Conservation (phyloP, 2,888 invertebrate genomes). For the Serripes groenlandicus region DNA sequence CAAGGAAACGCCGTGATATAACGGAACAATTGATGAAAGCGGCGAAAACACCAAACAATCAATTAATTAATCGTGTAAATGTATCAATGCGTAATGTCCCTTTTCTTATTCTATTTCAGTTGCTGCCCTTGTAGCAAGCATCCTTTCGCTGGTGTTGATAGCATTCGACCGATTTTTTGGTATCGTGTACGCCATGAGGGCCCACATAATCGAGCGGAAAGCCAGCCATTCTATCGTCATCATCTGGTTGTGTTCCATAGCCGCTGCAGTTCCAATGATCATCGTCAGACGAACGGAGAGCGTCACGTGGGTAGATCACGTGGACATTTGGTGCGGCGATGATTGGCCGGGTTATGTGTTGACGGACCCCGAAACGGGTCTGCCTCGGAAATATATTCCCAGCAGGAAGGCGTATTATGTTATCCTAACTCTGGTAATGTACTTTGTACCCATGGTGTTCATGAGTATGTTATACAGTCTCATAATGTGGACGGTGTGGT, state of each 20-base stretch:
- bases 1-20: too few species aligned
- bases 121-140: constrained; percentile 91
- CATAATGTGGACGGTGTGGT: constrained; percentile 90
- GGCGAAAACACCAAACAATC: too few species aligned
- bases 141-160: constrained; percentile 92
- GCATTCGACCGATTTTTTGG: constrained; percentile 94
- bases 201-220: constrained; percentile 90
- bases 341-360: constrained; percentile 75
- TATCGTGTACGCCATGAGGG: constrained; percentile 91
- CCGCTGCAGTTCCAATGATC: constrained; percentile 88
- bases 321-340: constrained; percentile 92
- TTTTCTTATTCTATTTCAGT: too few species aligned
- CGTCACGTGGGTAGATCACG: constrained; percentile 91
- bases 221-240: constrained; percentile 89
- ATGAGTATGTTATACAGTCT: constrained; percentile 92
- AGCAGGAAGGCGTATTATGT: constrained; percentile 92
- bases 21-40: too few species aligned
- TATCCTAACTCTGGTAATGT: constrained; percentile 91
- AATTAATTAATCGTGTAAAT: too few species aligned
- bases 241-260: constrained; percentile 90
- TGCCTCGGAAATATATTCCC: constrained; percentile 52
- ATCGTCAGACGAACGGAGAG: constrained; percentile 86
- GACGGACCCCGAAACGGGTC: constrained; percentile 51
- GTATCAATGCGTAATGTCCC: too few species aligned
- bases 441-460: constrained; percentile 92